Evolutionary conservation across 1,140 invertebrate genomes (phyloP).

Genomic region (Panonychus citri): DNA sequence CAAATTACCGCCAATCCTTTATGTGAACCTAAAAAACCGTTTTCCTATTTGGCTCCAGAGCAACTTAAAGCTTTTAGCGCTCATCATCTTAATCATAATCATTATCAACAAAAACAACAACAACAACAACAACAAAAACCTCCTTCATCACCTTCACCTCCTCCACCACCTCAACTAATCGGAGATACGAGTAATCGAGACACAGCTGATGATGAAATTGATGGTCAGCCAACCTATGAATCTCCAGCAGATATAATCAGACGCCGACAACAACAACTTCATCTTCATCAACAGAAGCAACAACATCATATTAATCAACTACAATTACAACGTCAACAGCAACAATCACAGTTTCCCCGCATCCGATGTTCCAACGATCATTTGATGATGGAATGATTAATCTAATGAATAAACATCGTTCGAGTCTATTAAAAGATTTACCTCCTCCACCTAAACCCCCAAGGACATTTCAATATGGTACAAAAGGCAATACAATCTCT

Average conservation of each 20-base stretch:
- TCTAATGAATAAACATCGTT: neutral
- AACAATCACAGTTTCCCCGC: no score
- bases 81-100: no score
- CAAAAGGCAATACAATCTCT: neutral
- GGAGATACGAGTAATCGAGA: neutral
- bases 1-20: neutral
- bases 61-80: no score
- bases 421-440: neutral
- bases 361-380: neutral
- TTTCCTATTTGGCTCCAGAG: no score
- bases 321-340: neutral
- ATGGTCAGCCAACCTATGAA: neutral
- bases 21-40: no score
- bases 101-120: neutral
- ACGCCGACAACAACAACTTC: neutral
- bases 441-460: slow-evolving; percentile 8
- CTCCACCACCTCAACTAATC: neutral
- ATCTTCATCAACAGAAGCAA: neutral
- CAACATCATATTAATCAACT: neutral
- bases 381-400: neutral
- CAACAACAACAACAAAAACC: neutral
- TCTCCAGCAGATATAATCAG: neutral
- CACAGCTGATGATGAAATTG: neutral
- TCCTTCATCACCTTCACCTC: neutral
- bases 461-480: slow-evolving; percentile 9